These are phyloP conservation scores for Eubucco bourcierii DNA, from an alignment of 2,113 vertebrate species.

Conservation along the genomic window DNA sequence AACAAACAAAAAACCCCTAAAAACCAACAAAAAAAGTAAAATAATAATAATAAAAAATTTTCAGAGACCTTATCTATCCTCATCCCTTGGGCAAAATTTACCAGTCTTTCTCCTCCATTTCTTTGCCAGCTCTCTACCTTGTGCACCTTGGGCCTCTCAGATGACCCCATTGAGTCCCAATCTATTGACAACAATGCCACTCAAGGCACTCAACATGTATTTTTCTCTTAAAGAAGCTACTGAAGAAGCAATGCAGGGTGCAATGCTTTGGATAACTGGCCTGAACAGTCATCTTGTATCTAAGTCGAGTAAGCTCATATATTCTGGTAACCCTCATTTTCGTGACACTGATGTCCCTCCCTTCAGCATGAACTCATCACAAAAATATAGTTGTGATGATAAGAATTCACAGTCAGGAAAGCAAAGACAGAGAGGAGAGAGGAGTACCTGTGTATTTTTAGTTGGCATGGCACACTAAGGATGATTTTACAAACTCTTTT, in stretches of 20 bases:
- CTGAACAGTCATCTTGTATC: neutral
- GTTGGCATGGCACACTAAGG: neutral
- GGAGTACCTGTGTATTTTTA: neutral
- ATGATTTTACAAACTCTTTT: neutral
- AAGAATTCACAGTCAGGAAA: neutral
- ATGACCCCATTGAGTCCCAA: accelerated
- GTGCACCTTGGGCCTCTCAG: neutral
- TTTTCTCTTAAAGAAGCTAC: neutral
- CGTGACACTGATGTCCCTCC: neutral
- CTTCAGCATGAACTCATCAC: neutral
- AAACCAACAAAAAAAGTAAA: too few species aligned
- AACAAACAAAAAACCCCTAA: too few species aligned
- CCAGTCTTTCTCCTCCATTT: neutral
- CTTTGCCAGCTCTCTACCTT: neutral
- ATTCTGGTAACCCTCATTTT: neutral
- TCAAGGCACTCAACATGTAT: neutral
- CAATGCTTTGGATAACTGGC: neutral
- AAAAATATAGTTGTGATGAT: neutral
- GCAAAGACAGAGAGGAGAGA: neutral
- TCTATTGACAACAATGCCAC: too few species aligned
- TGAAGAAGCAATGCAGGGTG: neutral
- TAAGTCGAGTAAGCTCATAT: neutral
- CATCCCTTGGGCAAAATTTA: neutral
- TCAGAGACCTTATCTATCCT: neutral
- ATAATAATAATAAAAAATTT: too few species aligned